Conservation (phyloP, 2,113 vertebrate genomes). For the Brachirus orientalis region DNA sequence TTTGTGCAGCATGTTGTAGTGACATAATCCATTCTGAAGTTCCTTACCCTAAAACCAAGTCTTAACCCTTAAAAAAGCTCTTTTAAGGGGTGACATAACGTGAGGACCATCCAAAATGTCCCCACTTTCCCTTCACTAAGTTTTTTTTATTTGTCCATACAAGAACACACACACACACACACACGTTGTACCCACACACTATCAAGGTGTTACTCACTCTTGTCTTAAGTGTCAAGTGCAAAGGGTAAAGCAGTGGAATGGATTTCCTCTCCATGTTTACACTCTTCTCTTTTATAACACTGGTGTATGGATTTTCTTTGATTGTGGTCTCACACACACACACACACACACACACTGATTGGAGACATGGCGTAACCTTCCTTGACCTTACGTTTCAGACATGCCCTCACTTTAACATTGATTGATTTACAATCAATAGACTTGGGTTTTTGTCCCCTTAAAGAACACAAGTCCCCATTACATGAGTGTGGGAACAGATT, state of each 20-base stretch:
- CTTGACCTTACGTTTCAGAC: neutral
- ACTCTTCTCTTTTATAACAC: conserved; percentile 24
- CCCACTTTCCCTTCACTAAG: too few relatives aligned
- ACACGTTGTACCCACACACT: conserved; percentile 14
- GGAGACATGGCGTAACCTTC: neutral
- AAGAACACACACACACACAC: conserved; percentile 4
- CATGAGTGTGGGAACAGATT: neutral
- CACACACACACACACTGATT: neutral
- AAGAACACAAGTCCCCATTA: neutral
- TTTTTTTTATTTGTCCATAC: too few relatives aligned
- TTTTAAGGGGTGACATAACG: too few relatives aligned
- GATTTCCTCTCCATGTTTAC: conserved; percentile 26
- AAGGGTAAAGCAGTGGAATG: conserved; percentile 9
- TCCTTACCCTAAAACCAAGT: too few relatives aligned
- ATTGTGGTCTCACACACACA: conserved; percentile 17
- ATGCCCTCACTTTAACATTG: neutral
- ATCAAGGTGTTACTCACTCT: conserved; percentile 41
- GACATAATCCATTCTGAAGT: too few relatives aligned
- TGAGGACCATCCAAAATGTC: too few relatives aligned
- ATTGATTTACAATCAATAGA: neutral
- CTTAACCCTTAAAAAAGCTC: too few relatives aligned
- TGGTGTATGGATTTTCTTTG: conserved; percentile 36
- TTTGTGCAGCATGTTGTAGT: too few relatives aligned
- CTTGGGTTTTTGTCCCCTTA: neutral
- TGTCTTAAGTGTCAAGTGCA: conserved; percentile 20